These are phyloP conservation scores for Anniella stebbinsi DNA, from an alignment of 2,797 vertebrate species.

Conservation along the genomic window DNA sequence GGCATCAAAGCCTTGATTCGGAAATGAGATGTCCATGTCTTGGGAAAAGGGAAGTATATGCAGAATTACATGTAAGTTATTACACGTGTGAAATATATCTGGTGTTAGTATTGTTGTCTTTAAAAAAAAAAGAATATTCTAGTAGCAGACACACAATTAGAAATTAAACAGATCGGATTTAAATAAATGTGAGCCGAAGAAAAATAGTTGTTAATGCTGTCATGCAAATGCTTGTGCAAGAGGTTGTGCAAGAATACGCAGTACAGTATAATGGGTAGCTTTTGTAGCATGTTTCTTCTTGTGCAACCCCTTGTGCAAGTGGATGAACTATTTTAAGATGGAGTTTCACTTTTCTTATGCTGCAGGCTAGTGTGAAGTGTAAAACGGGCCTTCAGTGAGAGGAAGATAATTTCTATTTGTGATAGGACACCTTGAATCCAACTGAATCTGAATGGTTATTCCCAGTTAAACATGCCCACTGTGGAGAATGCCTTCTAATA, in stretches of 20 bases:
- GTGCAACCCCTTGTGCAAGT: background rate
- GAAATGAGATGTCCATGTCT: background rate
- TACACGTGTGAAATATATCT: background rate
- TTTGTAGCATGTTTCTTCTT: background rate
- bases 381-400: background rate
- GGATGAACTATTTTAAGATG: background rate
- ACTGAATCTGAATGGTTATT: constrained; percentile 1
- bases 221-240: background rate
- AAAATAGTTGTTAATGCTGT: background rate
- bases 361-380: background rate
- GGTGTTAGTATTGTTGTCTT: background rate
- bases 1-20: background rate
- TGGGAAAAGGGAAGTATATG: background rate
- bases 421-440: background rate
- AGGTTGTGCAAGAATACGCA: background rate
- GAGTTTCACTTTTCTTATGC: background rate
- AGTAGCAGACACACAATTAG: background rate
- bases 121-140: background rate
- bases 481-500: constrained; percentile 28
- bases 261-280: background rate
- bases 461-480: background rate
- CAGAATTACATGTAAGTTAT: background rate
- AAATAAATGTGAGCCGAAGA: background rate
- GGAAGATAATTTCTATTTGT: background rate
- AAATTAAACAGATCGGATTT: background rate